A percentile compares a stretch with the other conserved stretches of the same genome.
Evolutionary conservation across 2,797 vertebrate genomes (phyloP).

Genomic region (Acrossocheilus fasciatus): DNA sequence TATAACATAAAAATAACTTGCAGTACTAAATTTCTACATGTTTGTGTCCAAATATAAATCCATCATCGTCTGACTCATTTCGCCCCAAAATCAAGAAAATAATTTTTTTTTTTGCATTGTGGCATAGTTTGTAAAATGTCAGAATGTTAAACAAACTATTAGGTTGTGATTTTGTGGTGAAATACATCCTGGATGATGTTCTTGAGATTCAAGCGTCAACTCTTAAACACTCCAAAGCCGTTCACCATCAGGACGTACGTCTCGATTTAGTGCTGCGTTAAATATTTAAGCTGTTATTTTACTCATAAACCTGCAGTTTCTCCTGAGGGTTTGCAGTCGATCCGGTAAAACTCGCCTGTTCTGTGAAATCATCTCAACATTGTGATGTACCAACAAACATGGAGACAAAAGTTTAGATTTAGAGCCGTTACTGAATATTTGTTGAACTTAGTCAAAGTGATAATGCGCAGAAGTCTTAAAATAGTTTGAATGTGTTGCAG

Average conservation of each 20-base stretch:
- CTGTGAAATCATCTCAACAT: conserved; percentile 27
- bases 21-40: not conserved
- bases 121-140: not conserved
- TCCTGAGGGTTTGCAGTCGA: not conserved
- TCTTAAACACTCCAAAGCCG: not conserved
- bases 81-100: too few species aligned
- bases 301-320: not conserved
- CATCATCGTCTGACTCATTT: not conserved
- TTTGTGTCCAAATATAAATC: not conserved
- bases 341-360: not conserved
- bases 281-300: not conserved
- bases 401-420: conserved; percentile 44
- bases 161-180: not conserved
- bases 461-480: conserved; percentile 4
- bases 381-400: conserved; percentile 41
- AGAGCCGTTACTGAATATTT: conserved; percentile 50
- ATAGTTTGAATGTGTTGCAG: conserved; percentile 46
- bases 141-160: not conserved
- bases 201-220: not conserved
- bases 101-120: not conserved
- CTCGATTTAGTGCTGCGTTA: not conserved
- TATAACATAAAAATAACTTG: not conserved
- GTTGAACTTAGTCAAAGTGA: conserved; percentile 14
- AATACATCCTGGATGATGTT: not conserved
- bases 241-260: not conserved